Conservation (phyloP, 2,888 invertebrate species). For the Chesias legatella region DNA sequence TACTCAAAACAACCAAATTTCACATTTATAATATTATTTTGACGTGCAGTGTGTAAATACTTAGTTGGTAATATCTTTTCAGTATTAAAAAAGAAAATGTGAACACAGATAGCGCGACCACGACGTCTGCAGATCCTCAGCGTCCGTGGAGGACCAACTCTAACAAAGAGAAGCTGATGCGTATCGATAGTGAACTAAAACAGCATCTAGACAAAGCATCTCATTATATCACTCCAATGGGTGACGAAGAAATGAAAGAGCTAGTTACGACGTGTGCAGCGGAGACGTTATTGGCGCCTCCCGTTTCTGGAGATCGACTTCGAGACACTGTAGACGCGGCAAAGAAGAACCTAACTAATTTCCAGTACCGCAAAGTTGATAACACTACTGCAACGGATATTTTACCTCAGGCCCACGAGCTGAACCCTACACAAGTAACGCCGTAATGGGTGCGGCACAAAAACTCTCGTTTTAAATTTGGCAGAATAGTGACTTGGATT, state of each 20-base stretch:
- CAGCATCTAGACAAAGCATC: conserved; percentile 52
- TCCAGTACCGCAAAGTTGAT: conserved; percentile 56
- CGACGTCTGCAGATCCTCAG: conserved; percentile 47
- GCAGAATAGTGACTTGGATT: no score
- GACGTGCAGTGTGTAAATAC: no score
- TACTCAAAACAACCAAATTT: no score
- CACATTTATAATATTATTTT: no score
- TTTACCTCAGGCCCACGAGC: conserved; percentile 46
- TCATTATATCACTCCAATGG: conserved; percentile 47
- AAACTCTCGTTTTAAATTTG: no score
- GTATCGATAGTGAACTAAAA: conserved; percentile 60
- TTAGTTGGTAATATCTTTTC: conserved; percentile 21
- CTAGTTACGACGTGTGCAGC: conserved; percentile 52
- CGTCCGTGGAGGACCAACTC: conserved; percentile 67
- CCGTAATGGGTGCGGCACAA: no score
- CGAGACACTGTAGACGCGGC: conserved; percentile 60
- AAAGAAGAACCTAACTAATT: conserved; percentile 58
- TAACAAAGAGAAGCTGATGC: conserved; percentile 57
- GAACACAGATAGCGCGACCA: conserved; percentile 22
- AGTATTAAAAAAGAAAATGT: conserved; percentile 42
- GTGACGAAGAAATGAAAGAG: conserved; percentile 49
- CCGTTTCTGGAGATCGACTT: conserved; percentile 43
- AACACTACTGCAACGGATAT: conserved; percentile 64
- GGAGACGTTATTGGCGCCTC: conserved; percentile 32
- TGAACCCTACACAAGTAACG: conserved; percentile 3